Evolutionary conservation across 2,113 vertebrate species (phyloP).

Genomic region (Typhlomys cinereus): DNA sequence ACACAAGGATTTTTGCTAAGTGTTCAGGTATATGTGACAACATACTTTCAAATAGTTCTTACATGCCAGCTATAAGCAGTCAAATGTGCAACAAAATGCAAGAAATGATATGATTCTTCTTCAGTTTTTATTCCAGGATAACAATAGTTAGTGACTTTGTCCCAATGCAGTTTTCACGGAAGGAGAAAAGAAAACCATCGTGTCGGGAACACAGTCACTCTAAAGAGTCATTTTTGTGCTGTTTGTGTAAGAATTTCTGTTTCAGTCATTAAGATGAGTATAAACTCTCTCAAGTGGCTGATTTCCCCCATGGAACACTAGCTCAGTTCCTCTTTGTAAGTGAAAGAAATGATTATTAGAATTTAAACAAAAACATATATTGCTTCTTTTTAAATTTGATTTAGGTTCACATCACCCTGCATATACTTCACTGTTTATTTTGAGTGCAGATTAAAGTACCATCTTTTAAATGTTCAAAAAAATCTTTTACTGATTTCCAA

Average conservation of each 20-base stretch:
- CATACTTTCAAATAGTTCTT: not conserved
- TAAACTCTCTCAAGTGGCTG: not conserved
- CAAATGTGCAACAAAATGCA: not conserved
- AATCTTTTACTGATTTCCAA: constrained; percentile 44
- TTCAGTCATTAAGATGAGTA: not conserved
- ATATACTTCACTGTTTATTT: constrained; percentile 59
- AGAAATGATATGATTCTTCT: not conserved
- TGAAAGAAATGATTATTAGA: constrained; percentile 19
- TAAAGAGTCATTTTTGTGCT: not conserved
- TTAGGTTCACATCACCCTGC: constrained; percentile 23
- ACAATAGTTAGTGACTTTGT: not conserved
- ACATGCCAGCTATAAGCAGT: not conserved
- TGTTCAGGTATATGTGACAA: not conserved
- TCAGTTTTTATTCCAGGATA: not conserved
- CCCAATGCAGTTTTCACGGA: not conserved
- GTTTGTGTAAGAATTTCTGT: not conserved
- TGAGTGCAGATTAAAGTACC: constrained; percentile 33
- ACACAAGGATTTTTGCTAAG: not conserved
- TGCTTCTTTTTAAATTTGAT: not conserved
- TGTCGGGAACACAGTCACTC: not conserved
- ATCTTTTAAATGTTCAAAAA: constrained; percentile 46
- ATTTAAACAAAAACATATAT: not conserved
- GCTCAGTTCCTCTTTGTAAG: constrained; percentile 11
- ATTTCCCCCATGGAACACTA: not conserved
- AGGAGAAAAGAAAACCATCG: not conserved